A percentile compares a stretch with the other conserved stretches of the same genome.
Conservation (phyloP, 1,140 invertebrate genomes). For the Diorhabda elongata region DNA sequence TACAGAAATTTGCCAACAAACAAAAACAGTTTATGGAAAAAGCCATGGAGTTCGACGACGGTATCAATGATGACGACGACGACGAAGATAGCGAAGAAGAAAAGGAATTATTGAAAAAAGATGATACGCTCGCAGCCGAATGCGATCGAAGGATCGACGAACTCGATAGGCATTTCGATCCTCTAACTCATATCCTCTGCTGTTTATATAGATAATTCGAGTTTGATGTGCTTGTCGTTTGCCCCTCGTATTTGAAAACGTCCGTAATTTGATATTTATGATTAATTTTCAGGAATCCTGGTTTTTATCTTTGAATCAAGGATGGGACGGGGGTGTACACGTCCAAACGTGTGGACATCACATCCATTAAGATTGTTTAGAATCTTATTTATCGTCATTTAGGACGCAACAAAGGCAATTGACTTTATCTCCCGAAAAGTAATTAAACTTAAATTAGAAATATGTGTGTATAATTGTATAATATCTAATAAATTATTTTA, state of each 20-base stretch:
- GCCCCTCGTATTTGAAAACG: no score
- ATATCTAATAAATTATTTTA: constrained; percentile 37
- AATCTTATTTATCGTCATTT: constrained; percentile 80
- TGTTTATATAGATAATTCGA: no score
- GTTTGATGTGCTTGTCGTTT: no score
- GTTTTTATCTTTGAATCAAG: constrained; percentile 79
- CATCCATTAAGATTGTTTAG: constrained; percentile 88
- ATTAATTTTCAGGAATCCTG: constrained; percentile 58
- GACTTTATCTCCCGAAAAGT: constrained; percentile 68
- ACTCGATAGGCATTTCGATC: constrained; percentile 68
- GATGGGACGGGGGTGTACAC: constrained; percentile 89
- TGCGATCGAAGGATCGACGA: constrained; percentile 67
- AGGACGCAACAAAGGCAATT: constrained; percentile 69
- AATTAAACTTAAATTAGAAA: constrained; percentile 8
- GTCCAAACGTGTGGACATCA: constrained; percentile 97
- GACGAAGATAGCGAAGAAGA: constrained; percentile 43
- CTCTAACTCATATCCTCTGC: constrained; percentile 24
- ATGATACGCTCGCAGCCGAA: constrained; percentile 57
- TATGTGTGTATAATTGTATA: no score
- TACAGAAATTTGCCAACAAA: constrained; percentile 87
- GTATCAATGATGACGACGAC: constrained; percentile 12
- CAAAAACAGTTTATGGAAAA: constrained; percentile 90
- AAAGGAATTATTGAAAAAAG: constrained; percentile 27
- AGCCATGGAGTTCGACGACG: constrained; percentile 63
- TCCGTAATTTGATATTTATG: no score